Conservation (phyloP, 2,797 vertebrate species). For the Malacoraja senta region DNA sequence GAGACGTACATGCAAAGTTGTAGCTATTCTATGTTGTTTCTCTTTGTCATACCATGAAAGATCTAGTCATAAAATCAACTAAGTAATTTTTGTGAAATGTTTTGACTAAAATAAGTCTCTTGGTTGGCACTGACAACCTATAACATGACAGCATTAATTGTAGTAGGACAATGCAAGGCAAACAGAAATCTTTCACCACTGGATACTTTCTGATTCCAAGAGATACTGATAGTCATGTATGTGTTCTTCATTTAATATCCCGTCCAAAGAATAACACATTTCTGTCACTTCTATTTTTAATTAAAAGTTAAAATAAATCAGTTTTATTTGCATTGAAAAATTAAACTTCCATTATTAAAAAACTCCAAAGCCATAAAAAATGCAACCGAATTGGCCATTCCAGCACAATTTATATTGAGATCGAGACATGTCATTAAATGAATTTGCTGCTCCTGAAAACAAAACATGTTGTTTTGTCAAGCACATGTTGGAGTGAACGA, state of each 20-base stretch:
- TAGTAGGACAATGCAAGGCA: not conserved
- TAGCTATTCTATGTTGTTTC: not conserved
- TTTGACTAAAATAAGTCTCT: not conserved
- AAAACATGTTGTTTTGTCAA: not conserved
- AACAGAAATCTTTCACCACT: not conserved
- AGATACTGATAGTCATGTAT: not conserved
- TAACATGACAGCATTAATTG: not conserved
- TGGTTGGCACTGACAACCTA: not conserved
- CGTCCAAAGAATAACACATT: no score
- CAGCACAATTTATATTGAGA: no score
- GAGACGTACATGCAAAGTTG: not conserved
- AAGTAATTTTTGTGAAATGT: not conserved
- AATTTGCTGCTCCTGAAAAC: not conserved
- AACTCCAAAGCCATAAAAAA: no score
- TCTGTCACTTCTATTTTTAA: no score
- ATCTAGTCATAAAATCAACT: not conserved
- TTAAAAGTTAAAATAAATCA: no score
- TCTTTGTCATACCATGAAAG: not conserved
- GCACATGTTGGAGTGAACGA: not conserved
- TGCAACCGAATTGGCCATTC: no score
- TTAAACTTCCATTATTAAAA: no score
- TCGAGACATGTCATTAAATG: not conserved
- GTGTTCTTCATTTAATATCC: not conserved
- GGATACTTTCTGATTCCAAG: not conserved
- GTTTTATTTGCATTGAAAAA: no score